Conservation (phyloP, 1,140 invertebrate genomes). For the Drosophila nigrodunni region DNA sequence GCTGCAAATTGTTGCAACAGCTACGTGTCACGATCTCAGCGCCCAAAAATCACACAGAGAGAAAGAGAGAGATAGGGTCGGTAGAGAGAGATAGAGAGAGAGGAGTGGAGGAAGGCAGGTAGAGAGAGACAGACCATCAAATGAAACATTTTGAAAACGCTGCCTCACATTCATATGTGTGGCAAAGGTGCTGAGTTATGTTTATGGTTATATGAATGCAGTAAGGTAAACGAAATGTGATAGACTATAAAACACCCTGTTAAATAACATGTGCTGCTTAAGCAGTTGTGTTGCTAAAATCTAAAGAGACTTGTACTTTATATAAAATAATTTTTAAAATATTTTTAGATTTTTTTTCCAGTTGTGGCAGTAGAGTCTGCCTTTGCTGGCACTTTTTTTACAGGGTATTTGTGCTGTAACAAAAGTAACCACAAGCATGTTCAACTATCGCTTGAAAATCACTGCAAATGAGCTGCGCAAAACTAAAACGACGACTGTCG, state of each 20-base stretch:
- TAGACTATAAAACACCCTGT: conserved; percentile 6
- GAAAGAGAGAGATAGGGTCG: conserved; percentile 1
- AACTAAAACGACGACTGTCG: conserved; percentile 65
- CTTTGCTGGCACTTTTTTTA: neutral
- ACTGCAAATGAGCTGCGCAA: conserved; percentile 68
- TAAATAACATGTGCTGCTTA: neutral
- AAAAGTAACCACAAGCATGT: conserved; percentile 41
- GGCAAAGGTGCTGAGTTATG: conserved; percentile 74
- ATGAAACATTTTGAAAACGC: conserved; percentile 48
- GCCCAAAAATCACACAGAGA: conserved; percentile 57
- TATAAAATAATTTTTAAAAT: too few relatives aligned
- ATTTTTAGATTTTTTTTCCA: too few relatives aligned
- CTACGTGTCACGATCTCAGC: conserved; percentile 75
- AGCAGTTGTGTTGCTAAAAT: too few relatives aligned
- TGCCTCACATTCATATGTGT: conserved; percentile 35
- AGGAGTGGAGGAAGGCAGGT: neutral
- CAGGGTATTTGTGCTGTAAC: conserved; percentile 26
- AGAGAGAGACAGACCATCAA: conserved; percentile 27
- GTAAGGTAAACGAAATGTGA: neutral
- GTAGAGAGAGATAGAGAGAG: neutral
- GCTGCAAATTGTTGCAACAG: conserved; percentile 56
- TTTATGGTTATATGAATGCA: conserved; percentile 54
- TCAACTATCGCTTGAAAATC: conserved; percentile 55
- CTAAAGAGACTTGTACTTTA: too few relatives aligned
- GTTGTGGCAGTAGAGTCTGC: too few relatives aligned